These are phyloP conservation scores for Alectura lathami DNA, from an alignment of 2,113 vertebrate species.

Conservation along the genomic window DNA sequence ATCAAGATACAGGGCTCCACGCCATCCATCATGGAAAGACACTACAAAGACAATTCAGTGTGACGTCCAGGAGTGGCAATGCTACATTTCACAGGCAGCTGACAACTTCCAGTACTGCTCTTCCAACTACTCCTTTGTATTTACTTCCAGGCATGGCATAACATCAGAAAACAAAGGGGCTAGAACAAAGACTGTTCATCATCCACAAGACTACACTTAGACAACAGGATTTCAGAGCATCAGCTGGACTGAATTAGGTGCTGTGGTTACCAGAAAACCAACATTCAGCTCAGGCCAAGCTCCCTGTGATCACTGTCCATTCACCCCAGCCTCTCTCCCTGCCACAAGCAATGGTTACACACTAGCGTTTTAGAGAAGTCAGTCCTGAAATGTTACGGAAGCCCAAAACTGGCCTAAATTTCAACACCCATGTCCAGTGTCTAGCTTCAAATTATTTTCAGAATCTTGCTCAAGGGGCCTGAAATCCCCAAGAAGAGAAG, in stretches of 20 bases:
- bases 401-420: neutral
- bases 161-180: neutral
- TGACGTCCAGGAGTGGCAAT: neutral
- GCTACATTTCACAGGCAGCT: neutral
- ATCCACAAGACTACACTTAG: neutral
- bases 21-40: neutral
- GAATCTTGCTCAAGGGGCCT: neutral
- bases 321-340: neutral
- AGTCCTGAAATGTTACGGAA: neutral
- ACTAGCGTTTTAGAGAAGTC: neutral
- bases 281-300: neutral
- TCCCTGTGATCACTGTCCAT: neutral
- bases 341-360: neutral
- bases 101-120: neutral
- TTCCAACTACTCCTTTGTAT: neutral
- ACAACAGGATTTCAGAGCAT: neutral
- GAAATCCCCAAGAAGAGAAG: neutral
- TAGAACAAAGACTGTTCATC: neutral
- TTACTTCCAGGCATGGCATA: neutral
- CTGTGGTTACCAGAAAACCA: neutral
- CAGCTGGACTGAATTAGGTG: neutral
- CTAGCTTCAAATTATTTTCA: neutral
- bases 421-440: neutral
- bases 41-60: neutral
- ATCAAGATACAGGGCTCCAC: neutral